Percentiles rank a stretch among this genome's conserved stretches.
Conservation (phyloP, 1,140 invertebrate genomes). For the Episyrphus balteatus region DNA sequence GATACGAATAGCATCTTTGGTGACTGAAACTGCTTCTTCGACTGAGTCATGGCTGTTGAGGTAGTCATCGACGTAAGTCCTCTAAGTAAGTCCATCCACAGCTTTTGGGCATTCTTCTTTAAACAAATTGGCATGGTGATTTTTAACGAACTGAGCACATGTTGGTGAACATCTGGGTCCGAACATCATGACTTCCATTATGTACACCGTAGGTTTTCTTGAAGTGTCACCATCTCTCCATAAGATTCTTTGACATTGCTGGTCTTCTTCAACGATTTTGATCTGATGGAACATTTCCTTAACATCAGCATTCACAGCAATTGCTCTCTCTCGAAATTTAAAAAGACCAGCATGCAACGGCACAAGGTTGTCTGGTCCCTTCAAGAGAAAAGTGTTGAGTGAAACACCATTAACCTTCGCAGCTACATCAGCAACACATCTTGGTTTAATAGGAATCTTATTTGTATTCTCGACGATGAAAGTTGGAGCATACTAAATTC, state of each 20-base stretch:
- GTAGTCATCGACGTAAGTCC: constrained; percentile 34
- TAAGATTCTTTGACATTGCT: no score
- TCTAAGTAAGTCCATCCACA: constrained; percentile 15
- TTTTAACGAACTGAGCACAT: constrained; percentile 16
- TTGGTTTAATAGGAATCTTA: constrained; percentile 18
- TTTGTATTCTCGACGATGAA: constrained; percentile 18
- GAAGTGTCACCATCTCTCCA: constrained; percentile 13
- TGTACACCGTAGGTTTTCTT: constrained; percentile 8
- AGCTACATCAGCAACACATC: constrained; percentile 23
- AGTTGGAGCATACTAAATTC: constrained; percentile 24
- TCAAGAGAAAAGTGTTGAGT: constrained; percentile 17
- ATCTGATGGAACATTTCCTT: constrained; percentile 33
- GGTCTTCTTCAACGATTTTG: constrained; percentile 18
- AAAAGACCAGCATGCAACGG: constrained; percentile 21
- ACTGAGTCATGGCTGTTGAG: constrained; percentile 13
- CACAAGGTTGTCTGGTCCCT: constrained; percentile 20
- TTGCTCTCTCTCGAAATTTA: constrained; percentile 17
- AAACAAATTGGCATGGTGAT: constrained; percentile 16
- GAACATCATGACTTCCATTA: constrained; percentile 27
- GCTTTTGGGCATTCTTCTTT: constrained; percentile 11
- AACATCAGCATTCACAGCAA: constrained; percentile 23
- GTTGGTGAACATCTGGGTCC: constrained; percentile 21
- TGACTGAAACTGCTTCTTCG: constrained; percentile 7
- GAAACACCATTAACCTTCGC: constrained; percentile 9
- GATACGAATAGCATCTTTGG: constrained; percentile 13